These are phyloP conservation scores for Heteromurus nitidus DNA, from an alignment of 2,888 invertebrate genomes.

Conservation along the genomic window DNA sequence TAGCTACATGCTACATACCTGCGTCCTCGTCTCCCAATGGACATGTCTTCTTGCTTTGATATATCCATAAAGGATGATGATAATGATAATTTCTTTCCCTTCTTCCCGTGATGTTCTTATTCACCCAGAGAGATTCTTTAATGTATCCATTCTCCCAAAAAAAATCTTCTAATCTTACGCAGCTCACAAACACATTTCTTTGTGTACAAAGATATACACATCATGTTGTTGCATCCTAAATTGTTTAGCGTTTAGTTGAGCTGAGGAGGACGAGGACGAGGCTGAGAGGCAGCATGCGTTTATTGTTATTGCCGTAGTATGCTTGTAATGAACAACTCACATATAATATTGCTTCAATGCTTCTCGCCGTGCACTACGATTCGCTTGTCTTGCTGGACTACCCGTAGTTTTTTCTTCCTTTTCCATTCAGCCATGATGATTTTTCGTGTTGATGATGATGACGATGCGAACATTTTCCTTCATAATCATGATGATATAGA, in stretches of 20 bases:
- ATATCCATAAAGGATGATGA: constrained; percentile 57
- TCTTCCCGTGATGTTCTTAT: constrained; percentile 40
- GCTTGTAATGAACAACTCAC: not conserved
- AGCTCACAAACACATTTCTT: not conserved
- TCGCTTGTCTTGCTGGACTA: constrained; percentile 35
- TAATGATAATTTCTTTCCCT: constrained; percentile 56
- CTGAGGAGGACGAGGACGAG: constrained; percentile 1
- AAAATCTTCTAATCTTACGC: not conserved
- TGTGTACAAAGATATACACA: not conserved
- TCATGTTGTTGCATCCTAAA: too few relatives aligned
- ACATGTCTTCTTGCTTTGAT: constrained; percentile 48
- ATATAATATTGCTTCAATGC: too few relatives aligned
- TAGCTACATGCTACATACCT: too few relatives aligned
- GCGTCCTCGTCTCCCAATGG: constrained; percentile 7
- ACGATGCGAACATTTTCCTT: not conserved
- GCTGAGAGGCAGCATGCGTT: constrained; percentile 26
- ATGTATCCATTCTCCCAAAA: constrained; percentile 45
- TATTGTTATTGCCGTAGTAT: constrained; percentile 36
- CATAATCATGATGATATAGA: constrained; percentile 45
- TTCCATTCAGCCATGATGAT: constrained; percentile 49
- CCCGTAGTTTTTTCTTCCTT: constrained; percentile 49
- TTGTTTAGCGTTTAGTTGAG: constrained; percentile 26
- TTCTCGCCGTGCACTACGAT: not conserved
- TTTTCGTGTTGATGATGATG: constrained; percentile 33
- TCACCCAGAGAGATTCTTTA: constrained; percentile 44